Percentiles rank a stretch among this genome's conserved stretches.
These are phyloP conservation scores for Xanthia togata DNA, from an alignment of 2,888 invertebrate species.

Conservation along the genomic window DNA sequence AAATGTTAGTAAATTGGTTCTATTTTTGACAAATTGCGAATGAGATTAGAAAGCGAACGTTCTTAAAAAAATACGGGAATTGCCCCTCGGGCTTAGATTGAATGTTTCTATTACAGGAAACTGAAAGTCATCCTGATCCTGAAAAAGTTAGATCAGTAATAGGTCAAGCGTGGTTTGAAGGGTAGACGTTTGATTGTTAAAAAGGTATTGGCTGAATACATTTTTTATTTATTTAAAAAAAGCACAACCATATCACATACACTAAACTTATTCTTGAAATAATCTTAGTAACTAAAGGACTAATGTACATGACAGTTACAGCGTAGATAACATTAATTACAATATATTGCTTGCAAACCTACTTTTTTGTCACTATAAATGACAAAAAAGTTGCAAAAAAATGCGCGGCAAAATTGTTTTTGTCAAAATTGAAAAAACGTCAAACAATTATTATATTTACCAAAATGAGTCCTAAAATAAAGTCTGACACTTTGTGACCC, in stretches of 20 bases:
- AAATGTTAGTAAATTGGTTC: too few species aligned
- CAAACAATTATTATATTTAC: background rate
- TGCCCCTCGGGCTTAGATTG: constrained; percentile 37
- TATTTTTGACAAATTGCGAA: too few species aligned
- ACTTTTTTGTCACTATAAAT: background rate
- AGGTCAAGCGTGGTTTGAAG: constrained; percentile 3
- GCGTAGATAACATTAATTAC: too few species aligned
- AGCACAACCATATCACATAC: too few species aligned
- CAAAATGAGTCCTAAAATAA: background rate
- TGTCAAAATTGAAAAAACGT: background rate
- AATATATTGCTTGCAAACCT: too few species aligned
- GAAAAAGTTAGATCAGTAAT: background rate
- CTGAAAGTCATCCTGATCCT: background rate
- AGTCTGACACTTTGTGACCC: background rate
- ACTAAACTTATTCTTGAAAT: too few species aligned
- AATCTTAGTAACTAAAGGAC: too few species aligned
- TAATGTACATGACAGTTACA: too few species aligned
- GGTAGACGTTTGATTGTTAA: background rate
- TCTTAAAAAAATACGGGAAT: too few species aligned
- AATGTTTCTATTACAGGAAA: constrained; percentile 44
- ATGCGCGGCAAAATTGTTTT: background rate
- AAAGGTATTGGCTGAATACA: background rate
- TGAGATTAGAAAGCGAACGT: too few species aligned
- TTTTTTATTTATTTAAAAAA: too few species aligned
- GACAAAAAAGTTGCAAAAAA: too few species aligned